Evolutionary conservation across 2,888 invertebrate species (phyloP).

Genomic region (Tetranychus piercei): DNA sequence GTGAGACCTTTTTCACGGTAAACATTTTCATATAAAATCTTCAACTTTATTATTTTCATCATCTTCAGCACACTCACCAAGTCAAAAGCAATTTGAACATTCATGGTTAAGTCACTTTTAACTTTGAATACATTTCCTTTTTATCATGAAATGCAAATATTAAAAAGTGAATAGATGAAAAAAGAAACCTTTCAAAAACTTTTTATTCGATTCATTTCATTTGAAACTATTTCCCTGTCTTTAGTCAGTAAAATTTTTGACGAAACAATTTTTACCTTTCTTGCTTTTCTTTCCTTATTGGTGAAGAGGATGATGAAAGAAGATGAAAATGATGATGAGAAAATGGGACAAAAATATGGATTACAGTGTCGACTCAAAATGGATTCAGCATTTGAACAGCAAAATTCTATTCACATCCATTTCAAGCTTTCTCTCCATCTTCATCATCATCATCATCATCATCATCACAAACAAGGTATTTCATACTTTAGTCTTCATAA

Average conservation of each 20-base stretch:
- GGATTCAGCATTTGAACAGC: neutral
- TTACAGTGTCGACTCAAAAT: neutral
- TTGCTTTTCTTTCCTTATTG: neutral
- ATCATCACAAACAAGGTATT: neutral
- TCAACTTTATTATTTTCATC: too few relatives aligned
- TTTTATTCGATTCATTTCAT: neutral
- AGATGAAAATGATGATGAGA: neutral
- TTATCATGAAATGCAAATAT: too few relatives aligned
- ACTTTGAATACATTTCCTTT: too few relatives aligned
- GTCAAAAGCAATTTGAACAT: too few relatives aligned
- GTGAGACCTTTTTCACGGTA: too few relatives aligned
- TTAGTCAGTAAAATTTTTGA: too few relatives aligned
- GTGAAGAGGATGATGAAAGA: neutral
- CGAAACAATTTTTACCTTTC: too few relatives aligned
- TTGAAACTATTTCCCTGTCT: too few relatives aligned
- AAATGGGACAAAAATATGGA: neutral
- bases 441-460: neutral
- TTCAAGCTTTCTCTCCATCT: neutral
- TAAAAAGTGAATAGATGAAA: neutral
- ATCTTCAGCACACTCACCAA: too few relatives aligned
- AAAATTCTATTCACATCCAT: neutral
- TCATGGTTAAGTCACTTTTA: too few relatives aligned
- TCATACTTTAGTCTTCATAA: neutral
- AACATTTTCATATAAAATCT: too few relatives aligned
- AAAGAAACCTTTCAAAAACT: neutral